These are phyloP conservation scores for Hapalemur alaotrensis DNA, from an alignment of 2,797 vertebrate species.

Conservation along the genomic window DNA sequence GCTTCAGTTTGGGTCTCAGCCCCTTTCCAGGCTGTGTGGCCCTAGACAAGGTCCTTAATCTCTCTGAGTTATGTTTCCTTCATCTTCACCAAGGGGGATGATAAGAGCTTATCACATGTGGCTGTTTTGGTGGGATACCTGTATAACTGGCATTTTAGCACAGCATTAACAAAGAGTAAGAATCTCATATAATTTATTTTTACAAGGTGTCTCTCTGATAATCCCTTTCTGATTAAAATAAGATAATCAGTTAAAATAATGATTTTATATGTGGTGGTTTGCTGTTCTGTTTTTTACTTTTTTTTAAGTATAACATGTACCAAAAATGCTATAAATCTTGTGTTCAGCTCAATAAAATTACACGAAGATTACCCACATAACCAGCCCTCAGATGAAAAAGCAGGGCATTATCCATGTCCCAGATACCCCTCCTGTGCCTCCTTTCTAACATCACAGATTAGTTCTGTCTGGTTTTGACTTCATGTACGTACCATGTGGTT, in stretches of 20 bases:
- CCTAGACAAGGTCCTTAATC: neutral
- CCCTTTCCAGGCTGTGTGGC: neutral
- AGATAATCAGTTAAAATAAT: neutral
- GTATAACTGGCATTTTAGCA: fast-evolving
- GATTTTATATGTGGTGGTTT: neutral
- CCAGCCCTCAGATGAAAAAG: neutral
- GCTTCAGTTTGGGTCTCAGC: neutral
- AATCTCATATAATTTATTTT: neutral
- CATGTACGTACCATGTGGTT: fast-evolving
- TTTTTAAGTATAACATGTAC: neutral
- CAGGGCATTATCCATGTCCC: too few relatives aligned
- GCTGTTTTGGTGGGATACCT: neutral
- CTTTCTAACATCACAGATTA: neutral
- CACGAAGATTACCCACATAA: neutral
- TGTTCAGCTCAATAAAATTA: neutral
- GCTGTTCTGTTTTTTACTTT: neutral
- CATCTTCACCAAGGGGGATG: neutral
- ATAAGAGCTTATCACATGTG: neutral
- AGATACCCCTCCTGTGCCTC: neutral
- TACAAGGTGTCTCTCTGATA: neutral
- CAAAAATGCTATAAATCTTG: neutral
- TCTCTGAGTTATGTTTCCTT: neutral
- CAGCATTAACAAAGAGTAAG: neutral
- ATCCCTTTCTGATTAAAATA: neutral
- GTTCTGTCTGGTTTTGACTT: neutral